Evolutionary conservation across 2,797 vertebrate genomes (phyloP).

Genomic region (Naso thynnoides): DNA sequence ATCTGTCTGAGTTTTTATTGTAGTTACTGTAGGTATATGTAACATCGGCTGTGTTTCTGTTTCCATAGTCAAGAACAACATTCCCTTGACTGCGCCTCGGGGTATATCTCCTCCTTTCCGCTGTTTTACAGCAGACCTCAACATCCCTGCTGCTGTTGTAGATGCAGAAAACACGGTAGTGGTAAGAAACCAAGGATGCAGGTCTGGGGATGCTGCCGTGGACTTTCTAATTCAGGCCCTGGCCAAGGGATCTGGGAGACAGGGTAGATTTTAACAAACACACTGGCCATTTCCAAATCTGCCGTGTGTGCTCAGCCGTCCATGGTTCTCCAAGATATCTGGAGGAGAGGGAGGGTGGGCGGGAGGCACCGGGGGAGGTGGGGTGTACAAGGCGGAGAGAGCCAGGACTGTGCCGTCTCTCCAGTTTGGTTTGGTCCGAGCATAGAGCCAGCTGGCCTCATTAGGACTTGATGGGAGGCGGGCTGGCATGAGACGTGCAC

Average conservation of each 20-base stretch:
- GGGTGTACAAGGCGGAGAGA: constrained; percentile 76
- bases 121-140: constrained; percentile 79
- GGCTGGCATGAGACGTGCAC: constrained; percentile 85
- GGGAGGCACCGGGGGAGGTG: constrained; percentile 72
- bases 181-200: constrained; percentile 74
- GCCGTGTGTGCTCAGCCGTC: constrained; percentile 79
- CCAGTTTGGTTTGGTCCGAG: constrained; percentile 85
- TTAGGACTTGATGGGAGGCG: constrained; percentile 85
- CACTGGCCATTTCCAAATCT: constrained; percentile 82
- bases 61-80: constrained; percentile 80
- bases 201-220: constrained; percentile 69
- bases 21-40: constrained; percentile 76
- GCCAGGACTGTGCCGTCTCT: constrained; percentile 81
- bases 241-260: constrained; percentile 77
- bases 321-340: constrained; percentile 82
- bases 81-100: constrained; percentile 80
- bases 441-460: constrained; percentile 86
- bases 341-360: constrained; percentile 74
- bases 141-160: constrained; percentile 73
- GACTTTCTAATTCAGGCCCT: constrained; percentile 77
- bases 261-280: constrained; percentile 81
- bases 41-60: constrained; percentile 75
- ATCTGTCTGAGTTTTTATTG: constrained; percentile 74
- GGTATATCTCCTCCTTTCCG: constrained; percentile 79
- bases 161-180: constrained; percentile 75